A percentile compares a stretch with the other conserved stretches of the same genome.
These are phyloP conservation scores for Actinostola sp. DNA, from an alignment of 92 coral and sea anemone species.

Conservation along the genomic window DNA sequence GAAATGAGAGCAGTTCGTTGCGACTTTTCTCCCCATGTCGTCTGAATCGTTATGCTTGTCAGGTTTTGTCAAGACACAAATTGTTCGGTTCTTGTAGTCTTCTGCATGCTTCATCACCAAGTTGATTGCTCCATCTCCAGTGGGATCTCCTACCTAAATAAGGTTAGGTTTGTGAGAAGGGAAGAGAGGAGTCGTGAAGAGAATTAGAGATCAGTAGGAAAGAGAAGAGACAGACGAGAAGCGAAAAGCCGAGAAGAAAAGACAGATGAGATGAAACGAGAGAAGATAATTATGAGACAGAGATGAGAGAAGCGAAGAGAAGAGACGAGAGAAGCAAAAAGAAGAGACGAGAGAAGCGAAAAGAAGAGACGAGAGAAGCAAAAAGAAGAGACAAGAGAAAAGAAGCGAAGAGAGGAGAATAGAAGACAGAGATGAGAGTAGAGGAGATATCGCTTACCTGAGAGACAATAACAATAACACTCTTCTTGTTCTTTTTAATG, in stretches of 20 bases:
- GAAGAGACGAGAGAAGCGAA: too few species aligned
- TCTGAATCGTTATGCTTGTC: constrained; percentile 72
- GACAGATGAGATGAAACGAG: too few species aligned
- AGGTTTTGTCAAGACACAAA: constrained; percentile 81
- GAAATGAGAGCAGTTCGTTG: constrained; percentile 64
- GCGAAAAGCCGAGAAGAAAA: too few species aligned
- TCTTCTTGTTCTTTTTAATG: constrained; percentile 74
- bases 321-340: not conserved
- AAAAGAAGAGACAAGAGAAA: too few species aligned
- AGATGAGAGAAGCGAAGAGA: too few species aligned
- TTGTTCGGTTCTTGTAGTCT: constrained; percentile 67
- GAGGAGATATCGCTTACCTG: constrained; percentile 1
- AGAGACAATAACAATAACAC: constrained; percentile 67
- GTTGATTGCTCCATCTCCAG: constrained; percentile 84
- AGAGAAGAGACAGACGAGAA: too few species aligned
- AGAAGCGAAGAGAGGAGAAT: too few species aligned
- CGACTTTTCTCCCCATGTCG: constrained; percentile 73
- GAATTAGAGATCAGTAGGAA: too few species aligned
- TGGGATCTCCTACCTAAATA: constrained; percentile 85
- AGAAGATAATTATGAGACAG: too few species aligned
- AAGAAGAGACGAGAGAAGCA: too few species aligned
- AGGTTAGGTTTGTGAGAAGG: too few species aligned
- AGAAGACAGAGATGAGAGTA: not conserved
- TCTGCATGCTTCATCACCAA: constrained; percentile 70
- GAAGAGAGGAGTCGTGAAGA: too few species aligned